Conservation (phyloP, 2,113 vertebrate genomes). For the Euleptes europaea region DNA sequence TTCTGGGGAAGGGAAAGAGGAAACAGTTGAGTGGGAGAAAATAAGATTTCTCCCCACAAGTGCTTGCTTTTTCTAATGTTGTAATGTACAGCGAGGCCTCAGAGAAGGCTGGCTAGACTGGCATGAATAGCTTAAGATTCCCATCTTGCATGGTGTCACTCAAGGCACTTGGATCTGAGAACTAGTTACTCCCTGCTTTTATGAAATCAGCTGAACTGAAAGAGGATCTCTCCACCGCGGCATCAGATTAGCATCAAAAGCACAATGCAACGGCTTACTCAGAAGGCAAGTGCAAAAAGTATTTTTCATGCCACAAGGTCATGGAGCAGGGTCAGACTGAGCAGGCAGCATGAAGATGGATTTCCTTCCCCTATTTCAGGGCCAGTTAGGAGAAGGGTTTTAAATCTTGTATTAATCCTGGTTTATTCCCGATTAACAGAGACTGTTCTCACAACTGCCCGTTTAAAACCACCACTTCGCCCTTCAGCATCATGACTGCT, state of each 20-base stretch:
- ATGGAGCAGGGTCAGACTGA: neutral
- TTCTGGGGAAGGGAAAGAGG: too few relatives aligned
- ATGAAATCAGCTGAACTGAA: neutral
- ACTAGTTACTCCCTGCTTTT: neutral
- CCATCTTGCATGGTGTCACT: too few relatives aligned
- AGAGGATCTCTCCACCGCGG: neutral
- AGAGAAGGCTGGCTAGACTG: neutral
- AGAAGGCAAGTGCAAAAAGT: neutral
- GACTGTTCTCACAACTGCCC: neutral
- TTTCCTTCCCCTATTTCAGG: neutral
- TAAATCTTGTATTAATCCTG: neutral
- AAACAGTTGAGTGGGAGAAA: too few relatives aligned
- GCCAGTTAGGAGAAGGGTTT: neutral
- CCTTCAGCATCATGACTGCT: neutral
- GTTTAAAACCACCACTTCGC: neutral
- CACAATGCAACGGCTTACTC: neutral
- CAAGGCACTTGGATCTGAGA: neutral
- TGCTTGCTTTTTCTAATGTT: neutral
- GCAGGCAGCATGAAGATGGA: neutral
- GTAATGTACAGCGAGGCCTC: neutral
- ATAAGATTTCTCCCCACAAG: too few relatives aligned
- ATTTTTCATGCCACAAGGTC: neutral
- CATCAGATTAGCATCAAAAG: neutral
- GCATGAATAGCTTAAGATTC: neutral
- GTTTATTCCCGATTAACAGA: neutral